These are phyloP conservation scores for Urocynchramus pylzowi DNA, from an alignment of 2,113 vertebrate species.

Conservation along the genomic window DNA sequence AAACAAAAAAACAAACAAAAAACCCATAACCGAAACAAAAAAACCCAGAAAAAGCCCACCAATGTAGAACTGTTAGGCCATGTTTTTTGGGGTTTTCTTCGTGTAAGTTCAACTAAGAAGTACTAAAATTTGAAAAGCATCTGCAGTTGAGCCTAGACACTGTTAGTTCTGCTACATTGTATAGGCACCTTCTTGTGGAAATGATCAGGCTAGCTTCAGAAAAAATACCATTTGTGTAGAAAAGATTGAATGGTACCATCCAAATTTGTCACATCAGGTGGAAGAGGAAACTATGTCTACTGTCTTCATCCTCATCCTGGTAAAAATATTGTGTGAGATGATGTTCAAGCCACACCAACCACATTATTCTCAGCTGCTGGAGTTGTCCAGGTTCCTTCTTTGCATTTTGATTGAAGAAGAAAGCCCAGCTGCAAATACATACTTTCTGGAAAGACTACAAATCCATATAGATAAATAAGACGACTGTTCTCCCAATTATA, in stretches of 20 bases:
- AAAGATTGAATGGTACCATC: background rate
- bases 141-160: background rate
- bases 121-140: background rate
- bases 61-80: background rate
- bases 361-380: background rate
- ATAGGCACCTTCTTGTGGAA: background rate
- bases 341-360: background rate
- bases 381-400: background rate
- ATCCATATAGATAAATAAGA: background rate
- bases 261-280: background rate
- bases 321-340: background rate
- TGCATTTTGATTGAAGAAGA: background rate
- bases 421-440: background rate
- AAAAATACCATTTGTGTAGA: background rate
- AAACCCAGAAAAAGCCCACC: fast-evolving
- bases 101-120: background rate
- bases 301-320: background rate
- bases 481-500: background rate
- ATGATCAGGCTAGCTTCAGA: background rate
- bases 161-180: background rate
- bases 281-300: background rate
- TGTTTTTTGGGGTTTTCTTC: background rate
- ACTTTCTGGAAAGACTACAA: background rate
- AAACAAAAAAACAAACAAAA: background rate
- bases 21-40: no score